Percentiles rank a stretch among this genome's conserved stretches.
These are phyloP conservation scores for Euclidia mi DNA, from an alignment of 2,888 invertebrate genomes.

Conservation along the genomic window DNA sequence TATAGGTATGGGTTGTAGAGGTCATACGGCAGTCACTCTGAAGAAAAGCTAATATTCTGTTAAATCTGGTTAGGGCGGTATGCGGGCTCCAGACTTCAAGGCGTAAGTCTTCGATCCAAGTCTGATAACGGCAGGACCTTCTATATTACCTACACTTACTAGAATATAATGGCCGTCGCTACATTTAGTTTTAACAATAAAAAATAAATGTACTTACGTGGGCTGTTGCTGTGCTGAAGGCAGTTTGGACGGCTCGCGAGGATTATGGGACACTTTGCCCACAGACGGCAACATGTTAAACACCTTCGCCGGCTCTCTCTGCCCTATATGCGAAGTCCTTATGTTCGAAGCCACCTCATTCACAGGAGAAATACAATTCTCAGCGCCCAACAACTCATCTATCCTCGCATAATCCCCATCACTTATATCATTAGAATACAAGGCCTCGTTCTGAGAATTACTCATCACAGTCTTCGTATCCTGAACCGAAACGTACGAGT, in stretches of 20 bases:
- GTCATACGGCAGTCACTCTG: no score
- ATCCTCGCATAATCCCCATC: constrained; percentile 86
- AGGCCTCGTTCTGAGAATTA: constrained; percentile 83
- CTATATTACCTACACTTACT: neutral
- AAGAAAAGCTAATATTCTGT: no score
- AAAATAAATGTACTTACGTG: constrained; percentile 68
- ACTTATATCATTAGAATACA: constrained; percentile 81
- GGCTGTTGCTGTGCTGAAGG: constrained; percentile 74
- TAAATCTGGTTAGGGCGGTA: no score
- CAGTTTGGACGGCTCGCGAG: constrained; percentile 78
- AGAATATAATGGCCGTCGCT: neutral
- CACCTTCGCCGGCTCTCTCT: constrained; percentile 68
- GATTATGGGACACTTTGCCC: constrained; percentile 80
- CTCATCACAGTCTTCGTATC: constrained; percentile 86
- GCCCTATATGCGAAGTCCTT: constrained; percentile 84
- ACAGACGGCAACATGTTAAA: constrained; percentile 82
- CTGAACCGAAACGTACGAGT: constrained; percentile 85
- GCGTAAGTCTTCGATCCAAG: no score
- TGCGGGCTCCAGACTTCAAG: no score
- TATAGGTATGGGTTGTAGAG: no score
- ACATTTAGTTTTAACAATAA: constrained; percentile 12
- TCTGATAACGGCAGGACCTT: no score
- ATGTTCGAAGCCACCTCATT: constrained; percentile 75
- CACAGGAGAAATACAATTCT: constrained; percentile 85
- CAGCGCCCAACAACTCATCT: constrained; percentile 81